Percentiles rank a stretch among this genome's conserved stretches.
phyloP scores from a whole-genome alignment of 2,888 invertebrate species.

The Leptogaster cylindrica region DNA sequence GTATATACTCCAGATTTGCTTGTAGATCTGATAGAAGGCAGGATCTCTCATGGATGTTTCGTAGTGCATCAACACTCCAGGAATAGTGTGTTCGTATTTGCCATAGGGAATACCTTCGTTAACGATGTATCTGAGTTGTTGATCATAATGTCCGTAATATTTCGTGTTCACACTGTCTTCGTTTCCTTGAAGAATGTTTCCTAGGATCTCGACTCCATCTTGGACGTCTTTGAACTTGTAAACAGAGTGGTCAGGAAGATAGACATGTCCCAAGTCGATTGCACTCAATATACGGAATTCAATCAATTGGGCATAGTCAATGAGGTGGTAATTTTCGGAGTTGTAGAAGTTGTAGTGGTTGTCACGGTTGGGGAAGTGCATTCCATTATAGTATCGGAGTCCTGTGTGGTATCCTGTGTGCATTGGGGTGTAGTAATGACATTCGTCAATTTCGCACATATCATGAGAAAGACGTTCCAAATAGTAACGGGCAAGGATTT shows the following conservation, averaged over 20 bases:
- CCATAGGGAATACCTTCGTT: constrained; percentile 60
- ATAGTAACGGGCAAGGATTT: constrained; percentile 63
- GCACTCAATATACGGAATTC: constrained; percentile 68
- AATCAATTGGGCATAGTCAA: constrained; percentile 62
- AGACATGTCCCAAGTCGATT: constrained; percentile 66
- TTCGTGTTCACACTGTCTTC: constrained; percentile 64
- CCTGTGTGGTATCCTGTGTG: constrained; percentile 70
- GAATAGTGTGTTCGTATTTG: constrained; percentile 54
- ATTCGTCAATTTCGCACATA: constrained; percentile 69
- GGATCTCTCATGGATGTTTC: constrained; percentile 76
- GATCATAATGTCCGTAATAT: constrained; percentile 65
- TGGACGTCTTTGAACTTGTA: constrained; percentile 49
- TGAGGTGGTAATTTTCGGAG: constrained; percentile 52
- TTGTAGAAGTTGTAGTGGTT: constrained; percentile 64
- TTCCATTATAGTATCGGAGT: constrained; percentile 69
- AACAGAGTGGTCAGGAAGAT: constrained; percentile 58
- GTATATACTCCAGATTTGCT: constrained; percentile 64
- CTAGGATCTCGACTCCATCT: constrained; percentile 62
- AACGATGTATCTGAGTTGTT: constrained; percentile 64
- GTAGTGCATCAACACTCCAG: constrained; percentile 67
- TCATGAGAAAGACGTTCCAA: constrained; percentile 72
- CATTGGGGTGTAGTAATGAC: constrained; percentile 66
- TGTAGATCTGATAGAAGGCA: constrained; percentile 73
- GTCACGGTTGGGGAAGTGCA: constrained; percentile 71
- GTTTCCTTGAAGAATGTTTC: constrained; percentile 66